Conservation (phyloP, 2,888 invertebrate genomes). For the Sarcophaga rosellei region DNA sequence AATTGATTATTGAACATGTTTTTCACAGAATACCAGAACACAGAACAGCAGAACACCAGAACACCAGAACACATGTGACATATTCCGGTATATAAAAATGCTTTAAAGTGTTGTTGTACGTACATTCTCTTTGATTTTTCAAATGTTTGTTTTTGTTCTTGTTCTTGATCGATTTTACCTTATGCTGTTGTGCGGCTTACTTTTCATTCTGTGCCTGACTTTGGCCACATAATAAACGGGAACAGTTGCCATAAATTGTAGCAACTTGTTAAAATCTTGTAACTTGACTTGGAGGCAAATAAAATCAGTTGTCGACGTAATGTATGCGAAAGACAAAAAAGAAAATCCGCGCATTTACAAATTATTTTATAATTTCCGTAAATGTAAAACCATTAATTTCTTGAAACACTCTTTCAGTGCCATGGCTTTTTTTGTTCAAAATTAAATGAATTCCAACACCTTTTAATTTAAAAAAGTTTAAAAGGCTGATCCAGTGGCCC, state of each 20-base stretch:
- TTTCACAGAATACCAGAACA: slow-evolving; percentile 72
- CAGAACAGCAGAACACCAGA: neutral
- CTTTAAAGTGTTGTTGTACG: slow-evolving; percentile 56
- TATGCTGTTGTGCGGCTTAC: neutral
- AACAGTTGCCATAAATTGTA: slow-evolving; percentile 68
- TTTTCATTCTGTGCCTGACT: slow-evolving; percentile 26
- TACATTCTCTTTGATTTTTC: slow-evolving; percentile 48
- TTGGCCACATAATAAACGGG: slow-evolving; percentile 55
- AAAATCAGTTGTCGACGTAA: slow-evolving; percentile 33
- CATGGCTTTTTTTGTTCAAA: neutral
- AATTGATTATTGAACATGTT: slow-evolving; percentile 80
- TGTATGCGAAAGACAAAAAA: slow-evolving; percentile 5
- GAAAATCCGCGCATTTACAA: slow-evolving; percentile 64
- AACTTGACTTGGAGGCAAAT: slow-evolving; percentile 36
- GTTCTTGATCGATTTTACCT: slow-evolving; percentile 28
- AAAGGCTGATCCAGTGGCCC: too few relatives aligned
- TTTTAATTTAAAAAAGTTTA: slow-evolving; percentile 40
- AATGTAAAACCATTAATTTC: slow-evolving; percentile 70
- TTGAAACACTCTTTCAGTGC: slow-evolving; percentile 13
- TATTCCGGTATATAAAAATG: slow-evolving; percentile 51
- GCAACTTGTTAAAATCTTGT: slow-evolving; percentile 65
- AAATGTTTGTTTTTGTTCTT: slow-evolving; percentile 6
- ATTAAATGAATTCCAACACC: slow-evolving; percentile 3
- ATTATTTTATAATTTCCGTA: slow-evolving; percentile 72
- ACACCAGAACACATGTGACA: slow-evolving; percentile 55